Conservation (phyloP, 2,797 vertebrate genomes). For the Acanthurus leucopareius region DNA sequence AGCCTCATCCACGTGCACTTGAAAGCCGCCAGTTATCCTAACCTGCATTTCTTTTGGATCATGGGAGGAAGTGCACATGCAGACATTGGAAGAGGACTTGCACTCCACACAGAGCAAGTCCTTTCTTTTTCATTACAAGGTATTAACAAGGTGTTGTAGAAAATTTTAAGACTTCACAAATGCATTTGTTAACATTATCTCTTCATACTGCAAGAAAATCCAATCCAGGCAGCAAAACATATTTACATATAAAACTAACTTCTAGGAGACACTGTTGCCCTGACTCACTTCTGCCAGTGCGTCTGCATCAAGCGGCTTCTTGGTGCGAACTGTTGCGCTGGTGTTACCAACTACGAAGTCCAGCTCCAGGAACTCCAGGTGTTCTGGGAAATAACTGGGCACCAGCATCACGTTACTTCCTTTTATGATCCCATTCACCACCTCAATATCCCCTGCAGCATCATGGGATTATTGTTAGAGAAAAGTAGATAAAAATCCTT, state of each 20-base stretch:
- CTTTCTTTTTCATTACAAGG: too few relatives aligned
- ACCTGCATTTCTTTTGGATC: too few relatives aligned
- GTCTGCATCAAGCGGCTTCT: constrained; percentile 73
- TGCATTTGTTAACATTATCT: neutral
- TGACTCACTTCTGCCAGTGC: neutral
- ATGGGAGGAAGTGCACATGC: too few relatives aligned
- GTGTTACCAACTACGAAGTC: constrained; percentile 7
- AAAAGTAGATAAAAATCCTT: neutral
- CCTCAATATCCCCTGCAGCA: constrained; percentile 82
- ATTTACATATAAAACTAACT: neutral
- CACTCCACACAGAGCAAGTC: too few relatives aligned
- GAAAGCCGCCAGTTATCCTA: too few relatives aligned
- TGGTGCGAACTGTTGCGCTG: constrained; percentile 64
- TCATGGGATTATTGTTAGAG: constrained; percentile 24
- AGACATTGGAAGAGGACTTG: too few relatives aligned
- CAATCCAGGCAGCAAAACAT: neutral
- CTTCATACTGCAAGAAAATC: neutral
- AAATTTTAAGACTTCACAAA: neutral
- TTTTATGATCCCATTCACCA: constrained; percentile 62
- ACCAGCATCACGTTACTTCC: constrained; percentile 43
- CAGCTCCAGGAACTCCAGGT: constrained; percentile 69
- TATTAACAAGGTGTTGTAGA: neutral
- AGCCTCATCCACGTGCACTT: too few relatives aligned
- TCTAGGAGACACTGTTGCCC: neutral
- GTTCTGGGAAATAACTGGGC: fast-evolving